Conservation (phyloP, 2,797 vertebrate genomes). For the Clarias laeviceps region DNA sequence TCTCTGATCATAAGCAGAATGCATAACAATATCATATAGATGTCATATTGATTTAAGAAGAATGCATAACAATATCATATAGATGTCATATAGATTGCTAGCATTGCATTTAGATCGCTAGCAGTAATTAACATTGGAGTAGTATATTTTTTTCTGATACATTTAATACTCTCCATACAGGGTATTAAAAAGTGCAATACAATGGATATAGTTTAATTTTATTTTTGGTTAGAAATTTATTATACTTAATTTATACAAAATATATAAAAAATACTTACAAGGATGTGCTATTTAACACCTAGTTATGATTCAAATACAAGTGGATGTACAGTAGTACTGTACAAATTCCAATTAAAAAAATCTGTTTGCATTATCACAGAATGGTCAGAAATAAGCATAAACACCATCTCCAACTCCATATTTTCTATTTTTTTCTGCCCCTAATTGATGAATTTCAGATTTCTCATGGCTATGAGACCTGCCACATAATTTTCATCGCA, state of each 20-base stretch:
- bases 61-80: not conserved
- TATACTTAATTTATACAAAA: not conserved
- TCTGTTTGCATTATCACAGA: not conserved
- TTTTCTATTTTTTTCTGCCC: not conserved
- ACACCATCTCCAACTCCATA: not conserved
- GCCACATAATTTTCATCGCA: too few species aligned
- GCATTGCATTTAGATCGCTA: too few species aligned
- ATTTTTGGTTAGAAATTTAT: not conserved
- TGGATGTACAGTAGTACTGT: not conserved
- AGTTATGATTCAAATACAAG: not conserved
- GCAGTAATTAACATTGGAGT: not conserved
- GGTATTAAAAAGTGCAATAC: not conserved
- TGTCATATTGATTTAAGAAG: not conserved
- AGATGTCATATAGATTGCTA: too few species aligned
- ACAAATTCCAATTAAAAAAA: not conserved
- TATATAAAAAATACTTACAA: not conserved
- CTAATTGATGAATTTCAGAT: not conserved
- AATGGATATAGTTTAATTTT: not conserved
- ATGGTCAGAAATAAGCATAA: not conserved
- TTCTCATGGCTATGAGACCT: constrained; percentile 4
- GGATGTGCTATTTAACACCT: not conserved
- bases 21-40: not conserved
- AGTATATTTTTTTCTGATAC: not conserved
- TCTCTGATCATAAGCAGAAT: not conserved
- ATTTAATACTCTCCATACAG: not conserved